These are phyloP conservation scores for Eremobia ochroleuca DNA, from an alignment of 2,888 invertebrate genomes.

Conservation along the genomic window DNA sequence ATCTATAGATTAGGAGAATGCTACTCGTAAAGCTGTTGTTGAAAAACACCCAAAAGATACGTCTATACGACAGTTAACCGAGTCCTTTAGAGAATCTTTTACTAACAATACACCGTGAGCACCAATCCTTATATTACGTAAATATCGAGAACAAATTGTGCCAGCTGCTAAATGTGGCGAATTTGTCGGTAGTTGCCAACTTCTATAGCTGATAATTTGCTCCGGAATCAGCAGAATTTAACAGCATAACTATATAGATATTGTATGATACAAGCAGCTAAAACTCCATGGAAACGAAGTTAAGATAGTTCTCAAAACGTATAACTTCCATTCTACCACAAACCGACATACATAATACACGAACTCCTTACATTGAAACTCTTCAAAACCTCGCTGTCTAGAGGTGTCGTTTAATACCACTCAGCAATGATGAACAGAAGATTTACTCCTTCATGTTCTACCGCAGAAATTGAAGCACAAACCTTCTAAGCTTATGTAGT, in stretches of 20 bases:
- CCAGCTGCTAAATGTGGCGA: background rate
- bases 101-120: background rate
- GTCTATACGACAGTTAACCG: background rate
- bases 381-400: conserved; percentile 29
- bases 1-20: background rate
- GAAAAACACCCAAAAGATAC: background rate
- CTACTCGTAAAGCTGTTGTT: background rate
- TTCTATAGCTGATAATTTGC: background rate
- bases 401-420: conserved; percentile 18
- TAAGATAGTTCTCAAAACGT: background rate
- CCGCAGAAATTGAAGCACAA: background rate
- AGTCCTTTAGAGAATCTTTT: background rate
- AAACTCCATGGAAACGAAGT: background rate
- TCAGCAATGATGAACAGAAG: conserved; percentile 29
- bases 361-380: conserved; percentile 34
- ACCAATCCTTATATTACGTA: background rate
- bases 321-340: conserved; percentile 19
- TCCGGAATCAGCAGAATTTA: background rate
- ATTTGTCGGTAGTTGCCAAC: too few species aligned
- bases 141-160: background rate
- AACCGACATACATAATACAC: conserved; percentile 25
- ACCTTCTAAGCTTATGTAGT: background rate
- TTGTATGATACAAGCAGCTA: background rate
- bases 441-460: background rate
- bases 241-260: background rate